Evolutionary conservation across 2,888 invertebrate species (phyloP).

Genomic region (Agriopis leucophaearia): DNA sequence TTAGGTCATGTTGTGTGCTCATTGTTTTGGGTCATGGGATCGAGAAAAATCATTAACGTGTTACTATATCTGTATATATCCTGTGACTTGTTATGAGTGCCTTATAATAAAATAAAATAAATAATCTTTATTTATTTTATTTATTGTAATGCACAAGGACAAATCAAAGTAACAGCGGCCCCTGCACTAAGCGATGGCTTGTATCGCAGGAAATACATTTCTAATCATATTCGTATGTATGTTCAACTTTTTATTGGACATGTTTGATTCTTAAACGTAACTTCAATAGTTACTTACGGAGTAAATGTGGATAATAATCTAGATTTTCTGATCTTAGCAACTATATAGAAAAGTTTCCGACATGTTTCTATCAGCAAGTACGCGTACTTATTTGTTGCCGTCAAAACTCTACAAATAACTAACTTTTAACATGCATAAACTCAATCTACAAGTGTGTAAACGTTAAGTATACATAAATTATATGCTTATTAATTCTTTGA

Average conservation of each 20-base stretch:
- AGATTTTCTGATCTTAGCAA: conserved; percentile 21
- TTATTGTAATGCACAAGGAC: too few species aligned
- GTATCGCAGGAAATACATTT: neutral
- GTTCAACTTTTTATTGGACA: too few species aligned
- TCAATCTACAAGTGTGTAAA: conserved; percentile 41
- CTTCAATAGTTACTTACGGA: neutral
- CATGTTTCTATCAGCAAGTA: conserved; percentile 32
- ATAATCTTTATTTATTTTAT: too few species aligned
- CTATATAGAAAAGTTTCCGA: conserved; percentile 32
- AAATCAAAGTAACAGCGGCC: too few species aligned
- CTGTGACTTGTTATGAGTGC: too few species aligned
- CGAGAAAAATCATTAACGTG: too few species aligned
- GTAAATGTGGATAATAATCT: conserved; percentile 33
- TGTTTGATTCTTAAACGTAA: neutral
- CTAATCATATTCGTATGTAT: too few species aligned
- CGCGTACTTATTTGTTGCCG: conserved; percentile 61
- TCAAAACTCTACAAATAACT: conserved; percentile 57
- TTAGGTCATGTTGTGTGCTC: too few species aligned
- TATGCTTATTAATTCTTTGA: conserved; percentile 5
- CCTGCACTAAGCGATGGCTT: too few species aligned
- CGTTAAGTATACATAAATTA: conserved; percentile 6
- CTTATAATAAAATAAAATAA: too few species aligned
- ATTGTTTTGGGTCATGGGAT: too few species aligned
- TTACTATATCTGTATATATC: too few species aligned
- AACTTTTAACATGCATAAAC: conserved; percentile 47